These are phyloP conservation scores for Helobdella robusta DNA, from an alignment of 2,888 invertebrate species.

Conservation along the genomic window DNA sequence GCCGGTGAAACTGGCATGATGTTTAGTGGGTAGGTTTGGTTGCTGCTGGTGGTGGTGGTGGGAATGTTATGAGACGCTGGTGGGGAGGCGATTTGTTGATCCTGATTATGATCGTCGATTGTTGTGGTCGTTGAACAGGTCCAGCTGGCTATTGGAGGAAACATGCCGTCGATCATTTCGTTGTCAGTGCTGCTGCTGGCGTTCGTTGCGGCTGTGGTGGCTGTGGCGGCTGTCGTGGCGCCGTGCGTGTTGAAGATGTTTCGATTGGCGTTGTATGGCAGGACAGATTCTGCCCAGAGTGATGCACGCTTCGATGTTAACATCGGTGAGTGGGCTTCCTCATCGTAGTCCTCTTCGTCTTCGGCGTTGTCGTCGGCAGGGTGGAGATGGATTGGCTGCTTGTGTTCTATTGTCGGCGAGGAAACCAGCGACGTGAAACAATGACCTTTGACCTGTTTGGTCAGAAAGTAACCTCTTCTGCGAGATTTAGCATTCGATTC, in stretches of 20 bases:
- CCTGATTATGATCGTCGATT: too few relatives aligned
- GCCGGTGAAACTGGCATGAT: too few relatives aligned
- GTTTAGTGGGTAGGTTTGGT: not conserved
- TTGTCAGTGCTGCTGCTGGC: not conserved
- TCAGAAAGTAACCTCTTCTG: not conserved
- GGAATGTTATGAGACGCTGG: not conserved
- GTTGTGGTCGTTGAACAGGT: too few relatives aligned
- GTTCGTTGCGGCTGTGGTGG: not conserved
- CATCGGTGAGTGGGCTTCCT: constrained; percentile 1
- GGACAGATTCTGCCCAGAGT: constrained; percentile 14
- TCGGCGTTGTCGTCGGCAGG: too few relatives aligned
- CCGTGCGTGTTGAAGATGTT: too few relatives aligned
- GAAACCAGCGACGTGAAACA: constrained; percentile 13
- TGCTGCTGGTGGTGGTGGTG: not conserved
- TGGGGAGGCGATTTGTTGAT: constrained; percentile 4
- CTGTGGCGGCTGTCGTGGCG: not conserved
- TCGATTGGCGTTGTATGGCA: too few relatives aligned
- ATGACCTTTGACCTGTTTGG: constrained; percentile 7
- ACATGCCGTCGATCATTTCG: too few relatives aligned
- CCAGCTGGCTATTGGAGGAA: too few relatives aligned
- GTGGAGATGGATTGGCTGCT: too few relatives aligned
- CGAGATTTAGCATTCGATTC: not conserved
- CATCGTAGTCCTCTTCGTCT: too few relatives aligned
- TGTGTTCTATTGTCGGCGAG: too few relatives aligned
- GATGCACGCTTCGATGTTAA: too few relatives aligned